These are phyloP conservation scores for Fregata magnificens DNA, from an alignment of 2,113 vertebrate species.

Conservation along the genomic window DNA sequence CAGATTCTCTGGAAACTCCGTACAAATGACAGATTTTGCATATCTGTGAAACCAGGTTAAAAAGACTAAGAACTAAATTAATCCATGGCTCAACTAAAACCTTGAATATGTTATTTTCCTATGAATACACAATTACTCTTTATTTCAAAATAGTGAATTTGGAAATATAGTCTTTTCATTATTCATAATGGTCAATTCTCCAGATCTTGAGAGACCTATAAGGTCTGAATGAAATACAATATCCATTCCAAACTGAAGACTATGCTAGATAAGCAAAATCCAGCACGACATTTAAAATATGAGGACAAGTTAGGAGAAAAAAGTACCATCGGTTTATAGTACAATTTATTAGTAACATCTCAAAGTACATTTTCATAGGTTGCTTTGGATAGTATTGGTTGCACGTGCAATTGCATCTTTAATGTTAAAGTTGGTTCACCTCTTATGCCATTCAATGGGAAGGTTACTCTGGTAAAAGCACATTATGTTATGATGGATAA, in stretches of 20 bases:
- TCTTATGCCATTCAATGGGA: neutral
- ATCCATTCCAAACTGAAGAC: neutral
- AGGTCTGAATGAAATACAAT: neutral
- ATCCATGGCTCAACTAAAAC: neutral
- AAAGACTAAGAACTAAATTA: neutral
- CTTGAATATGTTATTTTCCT: neutral
- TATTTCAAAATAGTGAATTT: neutral
- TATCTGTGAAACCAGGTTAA: neutral
- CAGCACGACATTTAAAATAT: neutral
- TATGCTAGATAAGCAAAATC: neutral
- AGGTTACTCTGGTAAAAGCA: neutral
- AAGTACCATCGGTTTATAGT: neutral
- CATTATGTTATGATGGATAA: neutral
- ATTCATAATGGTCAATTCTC: neutral
- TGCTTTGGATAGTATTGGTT: neutral
- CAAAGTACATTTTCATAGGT: neutral
- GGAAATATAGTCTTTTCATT: neutral
- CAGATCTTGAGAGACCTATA: neutral
- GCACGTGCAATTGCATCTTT: neutral
- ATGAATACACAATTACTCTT: neutral
- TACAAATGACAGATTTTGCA: neutral
- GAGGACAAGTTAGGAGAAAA: neutral
- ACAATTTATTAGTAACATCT: neutral
- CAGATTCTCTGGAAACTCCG: neutral
- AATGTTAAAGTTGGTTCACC: neutral